These are phyloP conservation scores for Drosophila murphyi DNA, from an alignment of 1,140 invertebrate species.

Conservation along the genomic window DNA sequence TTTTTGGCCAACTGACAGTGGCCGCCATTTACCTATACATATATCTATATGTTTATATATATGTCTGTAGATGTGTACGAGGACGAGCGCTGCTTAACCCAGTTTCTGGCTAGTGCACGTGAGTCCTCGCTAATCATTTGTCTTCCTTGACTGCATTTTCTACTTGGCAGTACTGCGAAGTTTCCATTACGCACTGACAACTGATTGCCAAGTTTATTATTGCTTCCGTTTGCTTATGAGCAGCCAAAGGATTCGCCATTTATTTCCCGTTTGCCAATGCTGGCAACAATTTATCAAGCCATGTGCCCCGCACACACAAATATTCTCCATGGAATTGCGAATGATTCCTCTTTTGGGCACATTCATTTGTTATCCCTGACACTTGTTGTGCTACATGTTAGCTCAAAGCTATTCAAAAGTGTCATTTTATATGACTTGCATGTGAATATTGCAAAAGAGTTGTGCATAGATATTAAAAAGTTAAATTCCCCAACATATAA, in stretches of 20 bases:
- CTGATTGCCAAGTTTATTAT: conserved; percentile 61
- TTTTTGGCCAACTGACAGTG: conserved; percentile 40
- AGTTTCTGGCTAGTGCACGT: conserved; percentile 48
- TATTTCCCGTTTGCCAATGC: conserved; percentile 20
- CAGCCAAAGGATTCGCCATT: conserved; percentile 40
- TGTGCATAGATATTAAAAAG: not conserved
- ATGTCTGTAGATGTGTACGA: conserved; percentile 21
- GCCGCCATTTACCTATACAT: conserved; percentile 28
- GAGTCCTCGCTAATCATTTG: conserved; percentile 56
- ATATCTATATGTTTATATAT: conserved; percentile 1
- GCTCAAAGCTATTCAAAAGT: conserved; percentile 23
- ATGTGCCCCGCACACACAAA: conserved; percentile 2
- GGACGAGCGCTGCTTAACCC: conserved; percentile 53
- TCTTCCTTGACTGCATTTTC: conserved; percentile 44
- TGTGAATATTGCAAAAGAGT: conserved; percentile 2
- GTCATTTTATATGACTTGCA: conserved; percentile 13
- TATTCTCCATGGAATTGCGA: conserved; percentile 11
- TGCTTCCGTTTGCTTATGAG: conserved; percentile 57
- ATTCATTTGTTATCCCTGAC: conserved; percentile 39
- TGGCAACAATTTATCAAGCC: conserved; percentile 46
- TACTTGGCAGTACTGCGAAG: conserved; percentile 41
- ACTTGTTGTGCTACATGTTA: conserved; percentile 22
- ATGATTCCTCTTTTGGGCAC: conserved; percentile 10
- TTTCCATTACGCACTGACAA: conserved; percentile 61
- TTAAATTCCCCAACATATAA: not conserved